Evolutionary conservation across 2,797 vertebrate species (phyloP).

Genomic region (Schizothorax lantsangensis): DNA sequence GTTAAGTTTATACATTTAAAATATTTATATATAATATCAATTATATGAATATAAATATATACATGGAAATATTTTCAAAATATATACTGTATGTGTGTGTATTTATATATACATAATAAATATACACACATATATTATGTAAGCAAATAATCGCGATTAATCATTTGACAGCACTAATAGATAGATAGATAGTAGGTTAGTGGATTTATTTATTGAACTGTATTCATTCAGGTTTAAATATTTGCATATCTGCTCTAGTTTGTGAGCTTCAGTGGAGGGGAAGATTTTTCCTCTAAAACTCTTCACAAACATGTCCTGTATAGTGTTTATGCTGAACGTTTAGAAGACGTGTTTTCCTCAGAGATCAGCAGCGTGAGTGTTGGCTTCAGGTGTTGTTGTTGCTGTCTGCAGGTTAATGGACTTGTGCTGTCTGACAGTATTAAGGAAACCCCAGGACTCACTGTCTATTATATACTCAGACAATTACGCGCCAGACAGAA

Average conservation of each 20-base stretch:
- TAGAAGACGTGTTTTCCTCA: background rate
- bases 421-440: slow-evolving; percentile 15
- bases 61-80: no score
- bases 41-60: no score
- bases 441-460: slow-evolving; percentile 47
- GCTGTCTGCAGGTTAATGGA: slow-evolving; percentile 18
- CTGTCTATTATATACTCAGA: slow-evolving; percentile 55
- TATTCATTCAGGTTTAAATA: no score
- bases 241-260: no score
- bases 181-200: background rate
- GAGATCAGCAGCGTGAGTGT: background rate
- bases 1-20: no score
- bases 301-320: background rate
- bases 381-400: background rate
- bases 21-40: no score
- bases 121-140: no score
- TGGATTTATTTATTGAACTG: no score
- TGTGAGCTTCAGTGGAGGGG: background rate
- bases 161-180: no score
- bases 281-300: background rate
- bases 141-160: no score
- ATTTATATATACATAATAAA: no score
- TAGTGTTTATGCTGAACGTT: background rate
- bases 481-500: slow-evolving; percentile 44
- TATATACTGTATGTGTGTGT: no score